Percentiles rank a stretch among this genome's conserved stretches.
Evolutionary conservation across 2,888 invertebrate species (phyloP).

Genomic region (Hanleya hanleyi): DNA sequence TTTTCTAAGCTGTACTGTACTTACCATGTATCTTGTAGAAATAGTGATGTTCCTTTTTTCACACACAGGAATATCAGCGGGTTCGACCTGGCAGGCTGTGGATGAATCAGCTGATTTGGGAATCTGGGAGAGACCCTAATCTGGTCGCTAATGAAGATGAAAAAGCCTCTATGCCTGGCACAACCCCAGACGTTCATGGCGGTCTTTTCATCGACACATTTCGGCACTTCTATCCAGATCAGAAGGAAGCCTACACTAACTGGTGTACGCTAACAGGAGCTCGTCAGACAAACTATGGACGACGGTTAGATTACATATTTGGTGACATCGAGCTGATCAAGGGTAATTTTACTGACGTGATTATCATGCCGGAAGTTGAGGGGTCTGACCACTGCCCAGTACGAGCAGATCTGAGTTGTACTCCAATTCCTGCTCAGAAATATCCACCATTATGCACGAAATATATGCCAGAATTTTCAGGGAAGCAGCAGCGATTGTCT

Average conservation of each 20-base stretch:
- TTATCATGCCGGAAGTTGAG: slow-evolving; percentile 61
- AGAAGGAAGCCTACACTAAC: slow-evolving; percentile 74
- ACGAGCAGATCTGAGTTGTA: slow-evolving; percentile 57
- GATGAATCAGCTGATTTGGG: slow-evolving; percentile 69
- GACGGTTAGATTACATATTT: slow-evolving; percentile 76
- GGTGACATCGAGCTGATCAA: slow-evolving; percentile 59
- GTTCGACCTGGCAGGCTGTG: slow-evolving; percentile 66
- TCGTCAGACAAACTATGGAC: slow-evolving; percentile 75
- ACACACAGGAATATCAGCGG: too few species aligned
- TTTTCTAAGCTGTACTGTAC: too few species aligned
- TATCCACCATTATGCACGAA: slow-evolving; percentile 74
- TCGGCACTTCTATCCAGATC: slow-evolving; percentile 73
- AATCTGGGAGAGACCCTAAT: slow-evolving; percentile 45
- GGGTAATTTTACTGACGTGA: slow-evolving; percentile 56
- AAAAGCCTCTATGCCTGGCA: slow-evolving; percentile 25
- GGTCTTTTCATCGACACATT: slow-evolving; percentile 74
- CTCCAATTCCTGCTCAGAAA: slow-evolving; percentile 53
- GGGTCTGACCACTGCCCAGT: slow-evolving; percentile 77
- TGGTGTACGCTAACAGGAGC: slow-evolving; percentile 75
- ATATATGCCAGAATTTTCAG: slow-evolving; percentile 75
- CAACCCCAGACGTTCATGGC: slow-evolving; percentile 44
- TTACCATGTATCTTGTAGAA: too few species aligned
- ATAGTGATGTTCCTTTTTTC: too few species aligned
- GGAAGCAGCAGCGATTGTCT: slow-evolving; percentile 70
- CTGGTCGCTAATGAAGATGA: slow-evolving; percentile 34